These are phyloP conservation scores for Typhlichthys subterraneus DNA, from an alignment of 2,797 vertebrate species.

Conservation along the genomic window DNA sequence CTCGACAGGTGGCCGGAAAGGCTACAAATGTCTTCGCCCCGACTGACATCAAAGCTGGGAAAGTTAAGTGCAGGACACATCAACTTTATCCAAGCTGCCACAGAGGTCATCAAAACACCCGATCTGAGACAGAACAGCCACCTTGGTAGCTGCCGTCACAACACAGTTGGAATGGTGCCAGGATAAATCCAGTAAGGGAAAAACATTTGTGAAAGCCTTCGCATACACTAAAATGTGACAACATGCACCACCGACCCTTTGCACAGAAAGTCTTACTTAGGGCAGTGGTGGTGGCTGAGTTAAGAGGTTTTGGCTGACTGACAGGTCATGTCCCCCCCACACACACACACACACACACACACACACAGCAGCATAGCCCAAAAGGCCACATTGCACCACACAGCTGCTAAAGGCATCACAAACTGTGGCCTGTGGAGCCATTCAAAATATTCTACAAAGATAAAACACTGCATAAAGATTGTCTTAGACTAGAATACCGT, in stretches of 20 bases:
- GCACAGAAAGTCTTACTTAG: neutral
- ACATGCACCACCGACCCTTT: neutral
- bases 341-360: neutral
- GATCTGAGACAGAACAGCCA: too few relatives aligned
- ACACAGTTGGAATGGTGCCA: too few relatives aligned
- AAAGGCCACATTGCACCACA: neutral
- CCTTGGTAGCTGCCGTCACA: too few relatives aligned
- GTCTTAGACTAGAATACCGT: neutral
- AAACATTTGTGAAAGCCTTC: too few relatives aligned
- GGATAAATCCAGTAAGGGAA: too few relatives aligned
- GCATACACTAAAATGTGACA: neutral
- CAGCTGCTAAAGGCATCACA: constrained; percentile 9
- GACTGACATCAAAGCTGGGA: neutral
- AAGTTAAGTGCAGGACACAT: neutral
- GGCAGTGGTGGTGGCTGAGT: neutral
- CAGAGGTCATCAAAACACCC: constrained; percentile 10
- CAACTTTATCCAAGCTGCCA: constrained; percentile 1
- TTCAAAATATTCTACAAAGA: neutral
- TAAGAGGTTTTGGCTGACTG: constrained; percentile 14
- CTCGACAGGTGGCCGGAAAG: neutral
- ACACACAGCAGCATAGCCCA: neutral
- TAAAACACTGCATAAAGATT: neutral
- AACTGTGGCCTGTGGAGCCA: neutral
- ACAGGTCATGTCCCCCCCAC: constrained; percentile 11
- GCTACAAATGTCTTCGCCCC: neutral